These are phyloP conservation scores for Numenius arquata DNA, from an alignment of 2,113 vertebrate species.

Conservation along the genomic window DNA sequence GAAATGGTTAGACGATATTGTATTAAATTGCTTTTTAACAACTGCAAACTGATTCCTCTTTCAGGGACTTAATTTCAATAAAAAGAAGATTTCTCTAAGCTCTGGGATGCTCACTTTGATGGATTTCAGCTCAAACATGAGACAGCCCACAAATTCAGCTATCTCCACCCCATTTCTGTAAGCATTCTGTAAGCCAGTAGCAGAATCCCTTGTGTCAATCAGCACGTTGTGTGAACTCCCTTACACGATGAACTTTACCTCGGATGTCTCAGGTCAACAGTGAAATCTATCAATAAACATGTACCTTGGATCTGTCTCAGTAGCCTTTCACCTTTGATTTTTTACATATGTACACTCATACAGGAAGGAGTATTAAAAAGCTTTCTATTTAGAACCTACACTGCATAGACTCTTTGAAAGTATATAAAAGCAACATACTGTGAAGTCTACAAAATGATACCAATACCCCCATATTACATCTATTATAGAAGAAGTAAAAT, in stretches of 20 bases:
- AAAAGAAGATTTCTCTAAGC: neutral
- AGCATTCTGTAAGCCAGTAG: neutral
- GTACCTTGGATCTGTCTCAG: neutral
- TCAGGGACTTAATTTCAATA: neutral
- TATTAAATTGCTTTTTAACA: neutral
- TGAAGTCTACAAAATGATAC: slow-evolving; percentile 21
- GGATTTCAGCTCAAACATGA: neutral
- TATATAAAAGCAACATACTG: slow-evolving; percentile 4
- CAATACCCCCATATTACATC: neutral
- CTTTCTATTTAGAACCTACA: neutral
- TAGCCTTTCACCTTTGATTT: neutral
- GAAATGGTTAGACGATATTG: neutral
- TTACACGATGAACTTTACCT: neutral
- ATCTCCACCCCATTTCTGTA: neutral
- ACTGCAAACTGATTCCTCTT: neutral
- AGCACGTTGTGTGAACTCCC: neutral
- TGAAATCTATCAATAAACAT: neutral
- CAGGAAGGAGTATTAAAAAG: neutral
- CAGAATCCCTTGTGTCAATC: neutral
- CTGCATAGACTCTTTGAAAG: slow-evolving; percentile 1
- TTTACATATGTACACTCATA: neutral
- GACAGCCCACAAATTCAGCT: neutral
- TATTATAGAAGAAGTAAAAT: slow-evolving; percentile 53
- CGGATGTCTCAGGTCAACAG: neutral
- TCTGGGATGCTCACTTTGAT: neutral